Evolutionary conservation across 1,140 invertebrate species (phyloP), one percentile per base, ranked within the genome.

Genomic region (Orchestia grillus): DNA sequence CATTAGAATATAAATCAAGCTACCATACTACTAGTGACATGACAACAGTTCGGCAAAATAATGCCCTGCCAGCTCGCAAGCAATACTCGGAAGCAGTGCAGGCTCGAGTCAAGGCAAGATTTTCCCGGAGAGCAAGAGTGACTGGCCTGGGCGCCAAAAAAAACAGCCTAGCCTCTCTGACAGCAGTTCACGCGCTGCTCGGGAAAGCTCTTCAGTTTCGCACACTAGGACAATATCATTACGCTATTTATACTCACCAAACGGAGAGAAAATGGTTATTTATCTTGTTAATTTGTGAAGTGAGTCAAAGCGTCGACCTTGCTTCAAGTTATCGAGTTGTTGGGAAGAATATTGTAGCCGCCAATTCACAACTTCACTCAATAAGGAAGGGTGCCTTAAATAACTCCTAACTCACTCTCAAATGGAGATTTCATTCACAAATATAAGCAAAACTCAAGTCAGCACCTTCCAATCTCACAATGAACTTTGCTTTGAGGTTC

Each of bases 371-470:
- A 94, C 41, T 94, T 42, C 92, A 94, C 92, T 94, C 92, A 94
- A 94, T 94, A 94, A 94, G 92, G 92, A 94, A 94, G 92, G 92
- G 11, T 45, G 92, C 92, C 43, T 94, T 94, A 94, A 94, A 94
- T 94, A 94, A 94, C 92, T 94, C 92, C 92, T 45, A 94, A 94
- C 92, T 45, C 92, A 94, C 92, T 94, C 92, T 94, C 92, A 94
- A 94, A 94, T 94, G 92, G 43, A 94, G 92, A 94, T 94, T 94
- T 45, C 44, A 90, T 90, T 90, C 88, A 90, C 88, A 90, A 90
- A 90, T 90, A 41, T 28, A 15, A 90, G 15, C 88, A 90, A 90
- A 44, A 41, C 88, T 90, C 43, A 44, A 90, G 88, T 90, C 88
- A 90, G 28, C 88, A 90, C 88, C n/a, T 90, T 90, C n/a, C n/a